Conservation (phyloP, 2,888 invertebrate genomes). For the Helicoverpa assulta region DNA sequence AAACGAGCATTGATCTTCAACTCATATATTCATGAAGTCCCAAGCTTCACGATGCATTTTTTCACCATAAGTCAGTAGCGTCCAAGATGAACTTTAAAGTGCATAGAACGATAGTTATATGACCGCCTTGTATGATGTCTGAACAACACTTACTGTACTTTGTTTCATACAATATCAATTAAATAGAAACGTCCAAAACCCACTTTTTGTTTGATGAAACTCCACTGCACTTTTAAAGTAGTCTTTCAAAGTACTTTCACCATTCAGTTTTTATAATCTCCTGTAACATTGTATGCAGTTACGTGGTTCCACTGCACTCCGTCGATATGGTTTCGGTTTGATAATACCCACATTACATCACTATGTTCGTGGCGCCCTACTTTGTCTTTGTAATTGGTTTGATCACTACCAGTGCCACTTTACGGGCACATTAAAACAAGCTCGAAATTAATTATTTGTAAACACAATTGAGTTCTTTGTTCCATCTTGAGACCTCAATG, state of each 20-base stretch:
- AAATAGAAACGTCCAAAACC: too few species aligned
- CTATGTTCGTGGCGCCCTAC: constrained; percentile 17
- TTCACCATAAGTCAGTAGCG: too few species aligned
- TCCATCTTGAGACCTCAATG: background rate
- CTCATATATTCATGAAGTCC: too few species aligned
- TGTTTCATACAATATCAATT: too few species aligned
- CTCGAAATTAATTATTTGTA: constrained; percentile 15
- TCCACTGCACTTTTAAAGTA: too few species aligned
- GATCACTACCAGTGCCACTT: constrained; percentile 16
- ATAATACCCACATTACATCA: constrained; percentile 33
- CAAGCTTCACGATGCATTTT: too few species aligned
- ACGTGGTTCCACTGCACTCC: background rate
- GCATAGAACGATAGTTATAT: too few species aligned
- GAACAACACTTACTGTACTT: too few species aligned
- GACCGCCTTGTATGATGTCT: too few species aligned
- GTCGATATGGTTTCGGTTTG: constrained; percentile 9
- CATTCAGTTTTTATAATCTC: constrained; percentile 2
- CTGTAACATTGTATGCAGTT: background rate
- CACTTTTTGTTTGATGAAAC: too few species aligned
- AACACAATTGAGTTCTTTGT: background rate
- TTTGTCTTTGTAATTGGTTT: constrained; percentile 32
- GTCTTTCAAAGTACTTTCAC: background rate
- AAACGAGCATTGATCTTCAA: too few species aligned
- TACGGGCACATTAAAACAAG: constrained; percentile 11
- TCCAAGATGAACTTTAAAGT: too few species aligned